Conservation (phyloP, 2,888 invertebrate genomes). For the Merodon equestris region DNA sequence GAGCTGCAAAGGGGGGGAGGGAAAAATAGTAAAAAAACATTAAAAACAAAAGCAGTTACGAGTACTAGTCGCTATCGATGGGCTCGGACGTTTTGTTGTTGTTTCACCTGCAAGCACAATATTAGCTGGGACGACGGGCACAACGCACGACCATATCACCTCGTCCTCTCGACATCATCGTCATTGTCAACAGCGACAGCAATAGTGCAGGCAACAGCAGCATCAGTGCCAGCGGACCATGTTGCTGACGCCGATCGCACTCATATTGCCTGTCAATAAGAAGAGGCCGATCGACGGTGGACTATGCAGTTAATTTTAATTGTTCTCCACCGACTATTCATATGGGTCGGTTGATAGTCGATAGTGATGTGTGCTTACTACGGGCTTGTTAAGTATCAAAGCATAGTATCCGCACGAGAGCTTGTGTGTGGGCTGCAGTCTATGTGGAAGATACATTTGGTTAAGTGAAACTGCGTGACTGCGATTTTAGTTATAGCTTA, state of each 20-base stretch:
- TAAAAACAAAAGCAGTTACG: conserved; percentile 47
- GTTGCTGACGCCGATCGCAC: conserved; percentile 46
- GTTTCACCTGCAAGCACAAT: conserved; percentile 32
- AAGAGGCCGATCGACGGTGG: conserved; percentile 5
- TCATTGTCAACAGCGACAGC: conserved; percentile 21
- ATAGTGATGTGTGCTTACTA: conserved; percentile 31
- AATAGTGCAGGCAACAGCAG: conserved; percentile 7
- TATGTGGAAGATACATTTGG: conserved; percentile 49
- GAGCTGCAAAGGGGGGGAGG: conserved; percentile 22
- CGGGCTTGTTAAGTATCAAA: too few species aligned
- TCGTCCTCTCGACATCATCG: conserved; percentile 32
- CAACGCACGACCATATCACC: conserved; percentile 56
- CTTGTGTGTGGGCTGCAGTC: conserved; percentile 39
- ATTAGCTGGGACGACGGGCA: conserved; percentile 38
- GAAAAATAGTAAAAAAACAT: conserved; percentile 20
- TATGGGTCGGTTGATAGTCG: conserved; percentile 54
- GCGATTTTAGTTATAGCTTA: conserved; percentile 49
- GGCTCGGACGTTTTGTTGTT: conserved; percentile 35
- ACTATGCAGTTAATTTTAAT: conserved; percentile 57
- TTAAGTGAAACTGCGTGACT: conserved; percentile 51
- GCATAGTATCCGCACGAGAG: not conserved
- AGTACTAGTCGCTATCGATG: conserved; percentile 47
- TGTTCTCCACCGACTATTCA: conserved; percentile 54
- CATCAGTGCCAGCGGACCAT: conserved; percentile 50
- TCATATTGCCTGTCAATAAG: conserved; percentile 52